Percentiles rank a stretch among this genome's conserved stretches.
Evolutionary conservation across 2,797 vertebrate genomes (phyloP).

Genomic region (Sebastes hubbsi): DNA sequence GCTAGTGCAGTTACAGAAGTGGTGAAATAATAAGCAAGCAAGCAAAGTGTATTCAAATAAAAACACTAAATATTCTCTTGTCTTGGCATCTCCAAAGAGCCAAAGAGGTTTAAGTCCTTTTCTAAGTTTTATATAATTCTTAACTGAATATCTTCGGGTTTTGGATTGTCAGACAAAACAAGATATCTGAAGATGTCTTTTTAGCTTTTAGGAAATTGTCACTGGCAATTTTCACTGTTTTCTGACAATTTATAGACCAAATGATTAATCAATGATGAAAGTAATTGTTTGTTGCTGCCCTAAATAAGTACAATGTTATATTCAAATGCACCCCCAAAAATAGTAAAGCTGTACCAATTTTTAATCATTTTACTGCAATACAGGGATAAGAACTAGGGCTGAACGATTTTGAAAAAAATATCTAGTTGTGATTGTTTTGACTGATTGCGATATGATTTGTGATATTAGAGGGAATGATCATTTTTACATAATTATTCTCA

Average conservation of each 20-base stretch:
- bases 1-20: too few species aligned
- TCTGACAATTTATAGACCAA: too few species aligned
- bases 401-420: too few species aligned
- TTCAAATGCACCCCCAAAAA: not conserved
- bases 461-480: too few species aligned
- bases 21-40: not conserved
- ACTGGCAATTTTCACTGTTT: too few species aligned
- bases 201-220: not conserved
- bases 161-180: not conserved
- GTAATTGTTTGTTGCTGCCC: not conserved
- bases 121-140: not conserved
- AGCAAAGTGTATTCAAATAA: not conserved
- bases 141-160: not conserved
- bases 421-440: too few species aligned
- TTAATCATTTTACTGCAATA: not conserved
- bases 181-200: not conserved
- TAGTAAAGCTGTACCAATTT: not conserved
- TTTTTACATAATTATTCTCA: too few species aligned
- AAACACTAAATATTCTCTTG: not conserved
- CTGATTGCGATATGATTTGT: too few species aligned
- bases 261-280: not conserved
- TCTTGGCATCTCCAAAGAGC: not conserved
- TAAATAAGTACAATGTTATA: not conserved
- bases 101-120: too few species aligned
- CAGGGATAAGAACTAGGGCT: not conserved